Conservation (phyloP, 2,797 vertebrate genomes). For the Sibirionetta formosa region DNA sequence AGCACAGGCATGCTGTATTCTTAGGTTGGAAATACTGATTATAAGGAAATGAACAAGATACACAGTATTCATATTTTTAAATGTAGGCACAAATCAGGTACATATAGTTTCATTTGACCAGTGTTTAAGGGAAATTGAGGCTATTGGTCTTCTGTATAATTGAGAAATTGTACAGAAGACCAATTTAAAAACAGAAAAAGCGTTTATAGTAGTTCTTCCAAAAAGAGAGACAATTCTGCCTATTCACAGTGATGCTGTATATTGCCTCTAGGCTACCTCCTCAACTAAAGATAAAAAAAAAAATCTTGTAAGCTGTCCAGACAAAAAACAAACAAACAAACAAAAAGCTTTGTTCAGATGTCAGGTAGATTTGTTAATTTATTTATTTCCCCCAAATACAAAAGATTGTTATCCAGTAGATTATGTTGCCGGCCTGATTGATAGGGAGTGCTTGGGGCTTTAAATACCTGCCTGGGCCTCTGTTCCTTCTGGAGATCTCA, state of each 20-base stretch:
- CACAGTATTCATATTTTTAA: neutral
- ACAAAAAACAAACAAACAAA: neutral
- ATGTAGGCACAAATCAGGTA: neutral
- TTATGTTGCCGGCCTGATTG: slow-evolving; percentile 24
- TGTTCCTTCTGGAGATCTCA: neutral
- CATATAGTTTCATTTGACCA: neutral
- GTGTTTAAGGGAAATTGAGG: neutral
- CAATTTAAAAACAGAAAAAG: neutral
- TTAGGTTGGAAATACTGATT: neutral
- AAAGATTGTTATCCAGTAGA: slow-evolving; percentile 54
- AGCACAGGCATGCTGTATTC: neutral
- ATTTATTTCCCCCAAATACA: neutral
- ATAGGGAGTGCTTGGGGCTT: slow-evolving; percentile 33
- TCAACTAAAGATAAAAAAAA: neutral
- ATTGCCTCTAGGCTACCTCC: slow-evolving; percentile 17
- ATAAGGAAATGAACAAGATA: neutral
- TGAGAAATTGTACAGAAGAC: neutral
- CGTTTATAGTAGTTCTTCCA: neutral
- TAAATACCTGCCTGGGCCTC: neutral
- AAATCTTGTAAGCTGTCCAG: slow-evolving; percentile 36
- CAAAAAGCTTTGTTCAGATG: neutral
- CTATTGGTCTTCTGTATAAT: neutral
- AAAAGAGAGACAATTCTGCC: neutral
- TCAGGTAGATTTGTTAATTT: slow-evolving; percentile 25
- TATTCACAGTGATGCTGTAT: neutral